Conservation (phyloP, 1,140 invertebrate genomes). For the Calliphora vicina region DNA sequence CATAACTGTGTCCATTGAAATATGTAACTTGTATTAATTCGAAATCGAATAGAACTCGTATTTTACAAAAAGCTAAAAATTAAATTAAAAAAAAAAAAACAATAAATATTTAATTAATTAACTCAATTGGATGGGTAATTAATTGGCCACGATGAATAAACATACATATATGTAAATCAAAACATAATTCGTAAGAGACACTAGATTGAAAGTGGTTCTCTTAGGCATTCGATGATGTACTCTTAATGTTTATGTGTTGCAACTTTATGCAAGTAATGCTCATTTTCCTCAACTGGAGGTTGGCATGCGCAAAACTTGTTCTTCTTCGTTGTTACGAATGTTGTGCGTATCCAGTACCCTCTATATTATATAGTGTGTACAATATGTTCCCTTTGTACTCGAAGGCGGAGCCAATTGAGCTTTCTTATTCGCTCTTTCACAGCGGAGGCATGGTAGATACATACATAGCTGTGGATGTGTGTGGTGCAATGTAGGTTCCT, state of each 20-base stretch:
- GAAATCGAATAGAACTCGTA: too few species aligned
- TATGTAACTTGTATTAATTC: too few species aligned
- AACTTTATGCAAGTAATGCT: too few species aligned
- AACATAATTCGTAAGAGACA: background rate
- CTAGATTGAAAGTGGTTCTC: background rate
- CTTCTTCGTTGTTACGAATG: constrained; percentile 39
- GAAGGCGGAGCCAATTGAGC: constrained; percentile 57
- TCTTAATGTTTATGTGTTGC: background rate
- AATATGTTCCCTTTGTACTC: constrained; percentile 46
- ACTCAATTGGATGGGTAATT: background rate
- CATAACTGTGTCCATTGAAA: too few species aligned
- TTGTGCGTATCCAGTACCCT: background rate
- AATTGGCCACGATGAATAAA: background rate
- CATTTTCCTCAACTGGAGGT: background rate
- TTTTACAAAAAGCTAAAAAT: background rate
- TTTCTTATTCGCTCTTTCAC: constrained; percentile 37
- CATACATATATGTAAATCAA: too few species aligned
- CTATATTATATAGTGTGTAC: background rate
- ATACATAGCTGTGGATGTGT: background rate
- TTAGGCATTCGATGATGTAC: background rate
- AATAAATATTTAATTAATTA: background rate
- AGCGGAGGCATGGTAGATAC: background rate
- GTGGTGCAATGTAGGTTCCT: background rate
- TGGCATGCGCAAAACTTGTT: constrained; percentile 62
- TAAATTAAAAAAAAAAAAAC: background rate